These are phyloP conservation scores for Trypoxylon attenuatum DNA, from an alignment of 2,888 invertebrate genomes.

Conservation along the genomic window DNA sequence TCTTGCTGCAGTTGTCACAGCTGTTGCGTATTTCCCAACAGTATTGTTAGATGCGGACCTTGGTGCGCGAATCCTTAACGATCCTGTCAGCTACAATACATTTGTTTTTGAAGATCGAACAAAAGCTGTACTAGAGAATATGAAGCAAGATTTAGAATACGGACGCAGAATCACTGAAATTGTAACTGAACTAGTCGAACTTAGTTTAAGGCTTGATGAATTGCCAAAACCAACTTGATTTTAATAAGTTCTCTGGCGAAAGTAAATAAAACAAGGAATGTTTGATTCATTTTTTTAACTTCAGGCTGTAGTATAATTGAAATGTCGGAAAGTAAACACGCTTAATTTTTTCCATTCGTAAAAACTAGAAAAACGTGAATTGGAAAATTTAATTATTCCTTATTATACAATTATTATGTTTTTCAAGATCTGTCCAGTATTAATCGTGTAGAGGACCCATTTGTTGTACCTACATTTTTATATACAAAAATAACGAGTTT, in stretches of 20 bases:
- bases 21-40: constrained; percentile 62
- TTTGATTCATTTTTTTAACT: too few species aligned
- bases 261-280: too few species aligned
- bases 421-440: too few species aligned
- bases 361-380: too few species aligned
- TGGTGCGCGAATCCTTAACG: constrained; percentile 49
- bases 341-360: too few species aligned
- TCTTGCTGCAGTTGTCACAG: constrained; percentile 60
- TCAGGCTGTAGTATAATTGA: too few species aligned
- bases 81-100: constrained; percentile 35
- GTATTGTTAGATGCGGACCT: constrained; percentile 59
- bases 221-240: constrained; percentile 52
- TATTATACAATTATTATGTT: too few species aligned
- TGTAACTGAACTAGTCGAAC: constrained; percentile 58
- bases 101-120: constrained; percentile 52
- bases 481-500: not conserved
- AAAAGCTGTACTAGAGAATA: constrained; percentile 49
- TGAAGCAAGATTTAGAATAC: constrained; percentile 58
- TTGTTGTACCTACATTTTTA: not conserved
- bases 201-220: constrained; percentile 47
- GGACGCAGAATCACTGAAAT: constrained; percentile 54
- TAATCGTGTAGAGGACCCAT: too few species aligned
- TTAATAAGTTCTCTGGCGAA: too few species aligned
- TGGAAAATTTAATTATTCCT: too few species aligned
- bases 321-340: too few species aligned